Base-by-base conservation (phyloP, 2,113 vertebrate species). In the Carassius auratus region DNA sequence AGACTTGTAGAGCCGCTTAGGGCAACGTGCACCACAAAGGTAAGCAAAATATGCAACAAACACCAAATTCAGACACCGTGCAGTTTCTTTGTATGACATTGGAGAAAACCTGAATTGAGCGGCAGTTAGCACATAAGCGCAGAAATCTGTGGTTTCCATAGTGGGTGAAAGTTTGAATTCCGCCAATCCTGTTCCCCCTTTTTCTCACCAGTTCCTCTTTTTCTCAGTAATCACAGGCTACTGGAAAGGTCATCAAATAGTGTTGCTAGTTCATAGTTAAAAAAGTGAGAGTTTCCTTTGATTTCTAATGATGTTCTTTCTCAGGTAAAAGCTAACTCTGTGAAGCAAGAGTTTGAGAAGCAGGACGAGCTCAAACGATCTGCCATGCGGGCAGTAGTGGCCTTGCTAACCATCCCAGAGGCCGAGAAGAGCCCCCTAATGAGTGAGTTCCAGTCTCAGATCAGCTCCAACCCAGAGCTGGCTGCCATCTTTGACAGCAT, bases 311-410 rank as follows among this genome's bases (percentile, higher is more conserved):
- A 42, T 38, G 4, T 75, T 50, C 17, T 75, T n/a, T 59, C n/a
- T 23, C 91, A 99, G 98, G 98, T 99, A 86, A 99, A 99, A 92
- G 98, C 98, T 0, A 99, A 99, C 92, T 99, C 97, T 0, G 98
- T 99, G 91, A 99, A 99, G 91, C 98, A 99, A 90, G 98, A 99
- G 91, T 99, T 99, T 88, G 98, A 99, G 94, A 99, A 99, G 91
- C 98, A 99, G 93, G 98, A 99, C 75, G 98, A 99, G 95, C 93
- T 99, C 90, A 99, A 99, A 91, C 93, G 98, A 12, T 99, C 97
- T 26, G 98, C 98, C 73, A 99, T 99, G 98, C 96, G 97, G 85
- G 98, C 98, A 21, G 98, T 99, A 59, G 97, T 97, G 83, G 97
- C 98, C 2, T 94, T 99, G 91, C 94, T 99, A 55, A 98, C 97